phyloP scores from a whole-genome alignment of 2,888 invertebrate genomes.

The Boloria euphrosyne region DNA sequence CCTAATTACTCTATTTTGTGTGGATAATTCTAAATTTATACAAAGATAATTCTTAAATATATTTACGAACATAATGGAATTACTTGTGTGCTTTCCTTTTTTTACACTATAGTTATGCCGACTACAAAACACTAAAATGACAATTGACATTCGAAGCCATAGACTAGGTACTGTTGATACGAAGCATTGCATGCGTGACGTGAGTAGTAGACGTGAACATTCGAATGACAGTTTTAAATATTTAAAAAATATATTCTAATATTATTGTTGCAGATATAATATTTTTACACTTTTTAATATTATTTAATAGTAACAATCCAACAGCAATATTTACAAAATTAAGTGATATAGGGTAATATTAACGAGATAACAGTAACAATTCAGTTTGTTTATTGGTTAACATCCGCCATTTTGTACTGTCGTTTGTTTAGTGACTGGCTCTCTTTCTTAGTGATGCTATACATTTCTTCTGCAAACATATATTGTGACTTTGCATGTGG shows the following conservation, averaged over 20 bases:
- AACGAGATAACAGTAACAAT: slow-evolving; percentile 67
- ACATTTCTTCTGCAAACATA: slow-evolving; percentile 65
- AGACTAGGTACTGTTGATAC: slow-evolving; percentile 4
- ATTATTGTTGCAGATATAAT: slow-evolving; percentile 63
- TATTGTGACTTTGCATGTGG: slow-evolving; percentile 69
- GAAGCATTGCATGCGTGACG: slow-evolving; percentile 50
- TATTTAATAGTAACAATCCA: slow-evolving; percentile 57
- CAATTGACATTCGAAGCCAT: slow-evolving; percentile 44
- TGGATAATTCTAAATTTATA: too few relatives aligned
- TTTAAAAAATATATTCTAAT: slow-evolving; percentile 67
- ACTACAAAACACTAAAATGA: slow-evolving; percentile 30
- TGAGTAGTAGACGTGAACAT: slow-evolving; percentile 65
- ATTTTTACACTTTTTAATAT: slow-evolving; percentile 72
- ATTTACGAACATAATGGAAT: too few relatives aligned
- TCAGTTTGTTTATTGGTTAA: slow-evolving; percentile 82
- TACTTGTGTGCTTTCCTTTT: too few relatives aligned
- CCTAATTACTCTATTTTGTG: too few relatives aligned
- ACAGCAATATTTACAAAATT: slow-evolving; percentile 52
- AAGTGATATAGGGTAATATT: slow-evolving; percentile 54
- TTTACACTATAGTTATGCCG: background rate
- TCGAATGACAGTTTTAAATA: slow-evolving; percentile 75
- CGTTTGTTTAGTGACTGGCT: slow-evolving; percentile 81
- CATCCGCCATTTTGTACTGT: slow-evolving; percentile 83
- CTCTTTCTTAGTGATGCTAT: slow-evolving; percentile 72
- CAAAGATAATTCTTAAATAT: too few relatives aligned